A percentile compares a stretch with the other conserved stretches of the same genome.
Evolutionary conservation across 2,113 vertebrate genomes (phyloP).

Genomic region (Brevimyrus niger): DNA sequence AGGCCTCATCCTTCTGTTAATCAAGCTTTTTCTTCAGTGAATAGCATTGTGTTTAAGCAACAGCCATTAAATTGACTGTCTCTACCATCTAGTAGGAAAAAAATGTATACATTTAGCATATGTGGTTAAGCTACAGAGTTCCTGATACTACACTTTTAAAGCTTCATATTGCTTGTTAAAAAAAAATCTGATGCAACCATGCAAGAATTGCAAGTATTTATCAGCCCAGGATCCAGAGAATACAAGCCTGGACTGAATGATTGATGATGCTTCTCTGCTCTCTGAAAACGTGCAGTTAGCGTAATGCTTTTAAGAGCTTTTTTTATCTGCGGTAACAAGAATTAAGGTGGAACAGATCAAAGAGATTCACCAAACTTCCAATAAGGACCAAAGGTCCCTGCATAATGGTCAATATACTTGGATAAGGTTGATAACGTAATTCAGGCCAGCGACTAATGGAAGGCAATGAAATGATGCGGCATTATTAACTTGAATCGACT

Average conservation of each 20-base stretch:
- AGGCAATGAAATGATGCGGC: neutral
- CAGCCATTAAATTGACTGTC: neutral
- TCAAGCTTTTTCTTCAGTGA: neutral
- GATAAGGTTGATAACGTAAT: neutral
- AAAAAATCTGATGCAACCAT: neutral
- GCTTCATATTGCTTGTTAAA: neutral
- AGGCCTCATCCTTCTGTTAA: neutral
- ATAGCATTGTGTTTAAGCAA: neutral
- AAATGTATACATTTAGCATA: neutral
- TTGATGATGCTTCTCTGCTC: neutral
- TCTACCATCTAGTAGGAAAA: neutral
- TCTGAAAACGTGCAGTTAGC: neutral
- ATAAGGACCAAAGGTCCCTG: neutral
- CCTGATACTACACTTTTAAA: neutral
- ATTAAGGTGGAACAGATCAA: neutral
- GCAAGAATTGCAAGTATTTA: neutral
- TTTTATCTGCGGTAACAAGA: neutral
- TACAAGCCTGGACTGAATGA: neutral
- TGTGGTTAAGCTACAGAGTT: neutral
- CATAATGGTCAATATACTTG: neutral
- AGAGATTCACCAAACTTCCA: neutral
- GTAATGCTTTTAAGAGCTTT: neutral
- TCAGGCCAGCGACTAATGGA: neutral
- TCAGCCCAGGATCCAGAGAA: neutral
- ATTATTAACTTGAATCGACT: neutral